A percentile compares a stretch with the other conserved stretches of the same genome.
phyloP scores from a whole-genome alignment of 1,140 invertebrate species.

The Drosophila sp. region DNA sequence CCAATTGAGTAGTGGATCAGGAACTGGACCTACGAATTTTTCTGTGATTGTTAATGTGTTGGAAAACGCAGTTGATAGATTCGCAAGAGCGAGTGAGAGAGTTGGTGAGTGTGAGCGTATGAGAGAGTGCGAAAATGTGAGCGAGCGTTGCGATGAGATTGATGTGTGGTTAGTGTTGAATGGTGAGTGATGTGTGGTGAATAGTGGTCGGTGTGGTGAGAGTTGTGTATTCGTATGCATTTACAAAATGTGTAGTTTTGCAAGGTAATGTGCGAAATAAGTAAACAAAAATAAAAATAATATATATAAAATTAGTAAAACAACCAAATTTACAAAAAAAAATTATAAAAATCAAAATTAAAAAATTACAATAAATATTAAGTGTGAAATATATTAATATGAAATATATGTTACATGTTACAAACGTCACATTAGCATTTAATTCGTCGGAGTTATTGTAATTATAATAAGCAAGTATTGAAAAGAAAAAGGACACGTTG shows the following conservation, averaged over 20 bases:
- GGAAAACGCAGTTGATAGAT: constrained; percentile 45
- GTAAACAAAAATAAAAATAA: constrained; percentile 48
- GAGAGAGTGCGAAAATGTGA: not conserved
- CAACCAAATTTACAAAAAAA: constrained; percentile 33
- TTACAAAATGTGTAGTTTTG: constrained; percentile 9
- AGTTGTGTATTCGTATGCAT: not conserved
- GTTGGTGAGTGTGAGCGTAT: not conserved
- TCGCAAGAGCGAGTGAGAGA: constrained; percentile 13
- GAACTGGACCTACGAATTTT: constrained; percentile 89
- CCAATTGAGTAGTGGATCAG: constrained; percentile 94
- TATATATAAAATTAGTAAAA: constrained; percentile 46
- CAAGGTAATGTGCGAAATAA: constrained; percentile 56
- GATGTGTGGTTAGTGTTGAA: no score
- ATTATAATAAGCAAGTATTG: constrained; percentile 5
- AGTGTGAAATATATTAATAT: constrained; percentile 4
- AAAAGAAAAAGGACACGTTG: not conserved
- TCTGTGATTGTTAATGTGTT: constrained; percentile 84
- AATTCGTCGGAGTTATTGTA: constrained; percentile 13
- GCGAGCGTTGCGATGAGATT: not conserved
- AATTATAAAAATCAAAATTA: constrained; percentile 20
- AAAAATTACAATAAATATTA: constrained; percentile 1
- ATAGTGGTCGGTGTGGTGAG: not conserved
- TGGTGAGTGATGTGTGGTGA: constrained; percentile 5
- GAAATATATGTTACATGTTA: constrained; percentile 14
- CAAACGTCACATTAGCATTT: not conserved